phyloP scores from a whole-genome alignment of 1,140 invertebrate species.

The Caenorhabditis tropicalis region DNA sequence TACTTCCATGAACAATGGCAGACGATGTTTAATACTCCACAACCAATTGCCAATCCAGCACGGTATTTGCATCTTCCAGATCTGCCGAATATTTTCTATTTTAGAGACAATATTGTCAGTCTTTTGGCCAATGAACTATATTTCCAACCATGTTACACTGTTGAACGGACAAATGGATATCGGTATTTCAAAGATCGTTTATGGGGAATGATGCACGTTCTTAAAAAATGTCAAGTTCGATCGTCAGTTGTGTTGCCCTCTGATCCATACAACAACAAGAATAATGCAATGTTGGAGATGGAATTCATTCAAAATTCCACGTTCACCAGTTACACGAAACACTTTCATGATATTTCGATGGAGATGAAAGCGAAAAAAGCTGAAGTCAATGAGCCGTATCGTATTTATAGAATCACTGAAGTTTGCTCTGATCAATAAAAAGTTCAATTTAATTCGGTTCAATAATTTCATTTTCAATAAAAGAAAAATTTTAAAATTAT shows the following conservation, averaged over 20 bases:
- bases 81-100: not conserved
- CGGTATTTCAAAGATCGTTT: not conserved
- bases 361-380: not conserved
- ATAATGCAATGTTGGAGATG: not conserved
- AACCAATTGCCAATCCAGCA: slow-evolving; percentile 13
- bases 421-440: not conserved
- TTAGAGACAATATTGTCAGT: not conserved
- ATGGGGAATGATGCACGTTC: slow-evolving; percentile 20
- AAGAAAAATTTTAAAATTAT: not conserved
- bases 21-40: slow-evolving; percentile 14
- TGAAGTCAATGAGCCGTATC: not conserved
- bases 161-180: not conserved
- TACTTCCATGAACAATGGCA: not conserved
- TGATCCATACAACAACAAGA: not conserved
- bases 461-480: not conserved
- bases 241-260: not conserved
- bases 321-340: not conserved
- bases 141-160: not conserved
- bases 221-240: not conserved
- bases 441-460: not conserved
- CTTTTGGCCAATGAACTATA: not conserved
- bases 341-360: not conserved
- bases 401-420: slow-evolving; percentile 28
- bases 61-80: not conserved
- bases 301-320: not conserved